Evolutionary conservation across 2,888 invertebrate species (phyloP).

Genomic region (Lithosia quadra): DNA sequence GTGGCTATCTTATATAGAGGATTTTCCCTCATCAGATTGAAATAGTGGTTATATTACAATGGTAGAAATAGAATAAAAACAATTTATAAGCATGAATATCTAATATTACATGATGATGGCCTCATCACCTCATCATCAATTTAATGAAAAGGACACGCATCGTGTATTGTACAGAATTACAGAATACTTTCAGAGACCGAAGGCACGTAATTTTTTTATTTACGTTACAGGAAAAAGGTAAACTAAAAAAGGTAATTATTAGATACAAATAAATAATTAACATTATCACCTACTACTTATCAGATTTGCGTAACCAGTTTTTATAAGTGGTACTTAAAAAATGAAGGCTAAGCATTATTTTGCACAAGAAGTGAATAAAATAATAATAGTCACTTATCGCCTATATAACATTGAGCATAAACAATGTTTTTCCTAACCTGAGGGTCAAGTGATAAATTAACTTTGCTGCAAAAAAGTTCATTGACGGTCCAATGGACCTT

Average conservation of each 20-base stretch:
- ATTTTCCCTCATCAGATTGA: not conserved
- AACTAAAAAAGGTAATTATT: too few species aligned
- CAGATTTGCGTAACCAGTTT: not conserved
- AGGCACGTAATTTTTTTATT: too few species aligned
- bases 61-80: too few species aligned
- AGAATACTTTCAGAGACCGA: too few species aligned
- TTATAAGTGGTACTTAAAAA: not conserved
- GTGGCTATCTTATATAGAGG: not conserved
- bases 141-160: too few species aligned
- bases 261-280: not conserved
- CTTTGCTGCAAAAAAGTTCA: not conserved
- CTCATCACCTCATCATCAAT: too few species aligned
- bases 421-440: not conserved
- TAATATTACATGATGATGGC: too few species aligned
- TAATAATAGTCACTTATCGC: not conserved
- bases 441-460: not conserved
- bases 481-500: not conserved
- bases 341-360: slow-evolving; percentile 10
- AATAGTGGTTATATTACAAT: too few species aligned
- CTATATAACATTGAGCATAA: not conserved
- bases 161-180: too few species aligned
- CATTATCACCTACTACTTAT: not conserved
- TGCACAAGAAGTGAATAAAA: not conserved
- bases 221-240: too few species aligned
- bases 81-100: too few species aligned